Evolutionary conservation across 2,888 invertebrate species (phyloP), one percentile per base, ranked within the genome.

Genomic region (Sisyra nigra): DNA sequence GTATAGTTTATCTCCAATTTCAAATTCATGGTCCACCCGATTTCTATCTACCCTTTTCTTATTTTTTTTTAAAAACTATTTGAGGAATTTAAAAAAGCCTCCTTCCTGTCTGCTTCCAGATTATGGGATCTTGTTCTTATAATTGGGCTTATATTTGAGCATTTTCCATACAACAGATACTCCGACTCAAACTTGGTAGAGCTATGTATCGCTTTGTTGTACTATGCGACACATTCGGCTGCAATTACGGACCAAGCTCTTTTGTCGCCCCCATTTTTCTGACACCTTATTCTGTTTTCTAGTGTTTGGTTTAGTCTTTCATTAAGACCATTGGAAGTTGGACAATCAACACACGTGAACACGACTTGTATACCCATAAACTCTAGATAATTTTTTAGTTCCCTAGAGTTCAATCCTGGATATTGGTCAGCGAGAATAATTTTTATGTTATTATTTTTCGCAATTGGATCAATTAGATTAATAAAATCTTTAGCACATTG

Each of bases 371-470:
- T 51, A 10, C 44, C 41, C 40, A 45, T 38, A 37, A 32, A 44
- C 41, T 49, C 34, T 42, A 49, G 29, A 44, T 46, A 49, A 31
- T 44, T 44, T 45, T 52, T 51, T 37, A 53, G 48, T 40, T 53
- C 46, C 18, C 30, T 40, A 35, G 52, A 52, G 37, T 50, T 52
- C 32, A 51, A 45, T 14, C 50, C 51, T 19, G 49, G 39, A 42
- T 51, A 53, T 42, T 52, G 51, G 41, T 52, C 51, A n/a, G 50
- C 45, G 15, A 51, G 42, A 34, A 52, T 17, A 14, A 45, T 47
- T 45, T 47, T 42, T 36, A 53, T 51, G 18, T 34, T 47, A 14
- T 47, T 46, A 18, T 50, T 46, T 38, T 51, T 46, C 44, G 45
- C 15, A 30, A 49, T 44, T 19, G 47, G 44, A 39, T 51, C 41